Evolutionary conservation across 2,888 invertebrate species (phyloP).

Genomic region (Listrodromus nycthemerus): DNA sequence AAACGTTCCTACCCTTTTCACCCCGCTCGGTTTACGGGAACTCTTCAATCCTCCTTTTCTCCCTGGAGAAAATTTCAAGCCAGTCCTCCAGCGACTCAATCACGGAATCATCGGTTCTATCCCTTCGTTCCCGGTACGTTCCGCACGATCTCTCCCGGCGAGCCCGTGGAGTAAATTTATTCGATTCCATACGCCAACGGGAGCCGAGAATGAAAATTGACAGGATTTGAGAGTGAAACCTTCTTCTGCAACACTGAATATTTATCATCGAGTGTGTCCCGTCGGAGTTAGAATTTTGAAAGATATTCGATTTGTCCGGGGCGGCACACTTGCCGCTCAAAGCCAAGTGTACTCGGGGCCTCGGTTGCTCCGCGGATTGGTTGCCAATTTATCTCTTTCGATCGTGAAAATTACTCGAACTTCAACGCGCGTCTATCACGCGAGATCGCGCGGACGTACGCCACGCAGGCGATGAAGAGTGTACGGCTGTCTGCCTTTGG

Average conservation of each 20-base stretch:
- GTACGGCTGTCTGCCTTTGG: not conserved
- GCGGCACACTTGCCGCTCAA: not conserved
- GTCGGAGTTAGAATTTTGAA: not conserved
- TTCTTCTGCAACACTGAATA: not conserved
- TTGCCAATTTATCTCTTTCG: constrained; percentile 3
- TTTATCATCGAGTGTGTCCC: not conserved
- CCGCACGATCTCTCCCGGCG: not conserved
- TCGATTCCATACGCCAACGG: not conserved
- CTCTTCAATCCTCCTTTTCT: constrained; percentile 44
- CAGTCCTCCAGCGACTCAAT: constrained; percentile 62
- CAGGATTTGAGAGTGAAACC: constrained; percentile 4
- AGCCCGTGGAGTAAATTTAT: constrained; percentile 3
- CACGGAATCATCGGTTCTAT: constrained; percentile 58
- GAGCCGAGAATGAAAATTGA: not conserved
- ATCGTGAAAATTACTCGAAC: not conserved
- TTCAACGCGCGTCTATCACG: constrained; percentile 2
- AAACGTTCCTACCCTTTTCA: constrained; percentile 20
- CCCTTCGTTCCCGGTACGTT: not conserved
- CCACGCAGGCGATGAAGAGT: not conserved
- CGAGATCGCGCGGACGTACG: not conserved
- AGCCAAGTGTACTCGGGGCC: not conserved
- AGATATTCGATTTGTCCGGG: not conserved
- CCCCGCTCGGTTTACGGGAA: constrained; percentile 46
- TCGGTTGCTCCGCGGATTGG: not conserved
- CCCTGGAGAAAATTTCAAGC: constrained; percentile 41